Evolutionary conservation across 2,888 invertebrate species (phyloP), one percentile per base, ranked within the genome.

Genomic region (Notodonta ziczac): DNA sequence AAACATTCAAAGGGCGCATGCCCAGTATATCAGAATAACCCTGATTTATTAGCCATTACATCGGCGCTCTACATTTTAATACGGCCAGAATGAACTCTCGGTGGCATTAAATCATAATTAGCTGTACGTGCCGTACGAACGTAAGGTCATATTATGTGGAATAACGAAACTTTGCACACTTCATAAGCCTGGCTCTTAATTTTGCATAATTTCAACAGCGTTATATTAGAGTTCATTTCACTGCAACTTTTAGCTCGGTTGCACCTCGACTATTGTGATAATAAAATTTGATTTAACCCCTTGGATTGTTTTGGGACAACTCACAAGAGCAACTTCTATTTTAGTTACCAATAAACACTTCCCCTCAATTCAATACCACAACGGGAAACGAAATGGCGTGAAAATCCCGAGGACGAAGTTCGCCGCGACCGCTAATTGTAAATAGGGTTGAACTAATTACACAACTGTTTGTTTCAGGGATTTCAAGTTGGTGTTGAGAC

Each of bases 401-500:
- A 39, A 54, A 54, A 54, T 54, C 12, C 54, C 57, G 10, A 16
- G 44, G 44, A 55, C 57, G 16, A 61, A 61, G 61, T 61, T 64
- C 35, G 44, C 44, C 44, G 16, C 56, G 56, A 16, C 56, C 56
- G 14, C 44, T 56, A 44, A 42, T 56, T 44, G 44, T 24, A 24
- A 44, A 56, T 24, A 44, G 9, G 42, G 16, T 55, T 55, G 24
- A 56, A 42, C 44, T 44, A 56, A 56, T 56, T 56, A 12, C 44
- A 44, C 40, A 56, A 56, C 0, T 55, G 46, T 61, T 86, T 83
- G 79, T 95, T 95, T 1, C 95, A 97, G 97, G 88, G 95, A 96
- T 81, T 97, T 97, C 92, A 95, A 95, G 78, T 90, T 98, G 84
- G 94, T 96, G 77, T 94, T 97, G 79, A 94, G 94, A 72, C 97